Percentiles rank a stretch among this genome's conserved stretches.
These are phyloP conservation scores for Nudaria mundana DNA, from an alignment of 2,888 invertebrate genomes.

Conservation along the genomic window DNA sequence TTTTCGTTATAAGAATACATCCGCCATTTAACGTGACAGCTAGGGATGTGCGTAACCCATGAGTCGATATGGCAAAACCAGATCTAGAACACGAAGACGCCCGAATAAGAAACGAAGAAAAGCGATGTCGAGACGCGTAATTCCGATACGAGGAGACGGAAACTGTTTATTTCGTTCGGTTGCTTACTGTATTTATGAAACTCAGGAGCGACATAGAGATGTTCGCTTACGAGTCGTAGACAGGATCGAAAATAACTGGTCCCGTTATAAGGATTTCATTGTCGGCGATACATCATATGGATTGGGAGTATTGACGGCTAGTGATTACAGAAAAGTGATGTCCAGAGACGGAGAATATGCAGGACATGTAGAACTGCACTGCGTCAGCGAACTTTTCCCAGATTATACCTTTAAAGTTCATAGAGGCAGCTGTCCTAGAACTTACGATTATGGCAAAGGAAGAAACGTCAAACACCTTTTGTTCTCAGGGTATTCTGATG, in stretches of 20 bases:
- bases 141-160: slow-evolving; percentile 65
- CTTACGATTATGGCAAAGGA: slow-evolving; percentile 65
- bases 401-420: slow-evolving; percentile 67
- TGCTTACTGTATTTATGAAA: slow-evolving; percentile 58
- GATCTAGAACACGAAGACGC: slow-evolving; percentile 14
- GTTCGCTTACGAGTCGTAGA: slow-evolving; percentile 57
- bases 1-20: background rate
- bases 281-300: slow-evolving; percentile 68
- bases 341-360: slow-evolving; percentile 65
- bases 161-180: slow-evolving; percentile 69
- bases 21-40: slow-evolving; percentile 12
- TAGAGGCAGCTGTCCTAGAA: slow-evolving; percentile 46
- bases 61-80: slow-evolving; percentile 27
- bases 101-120: slow-evolving; percentile 19
- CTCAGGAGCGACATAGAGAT: slow-evolving; percentile 64
- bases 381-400: slow-evolving; percentile 56
- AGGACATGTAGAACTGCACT: slow-evolving; percentile 67
- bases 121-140: slow-evolving; percentile 47
- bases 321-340: slow-evolving; percentile 59
- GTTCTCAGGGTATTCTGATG: slow-evolving; percentile 66
- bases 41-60: slow-evolving; percentile 32
- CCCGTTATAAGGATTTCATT: slow-evolving; percentile 65
- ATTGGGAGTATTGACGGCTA: slow-evolving; percentile 34
- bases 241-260: slow-evolving; percentile 59
- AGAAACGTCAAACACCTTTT: slow-evolving; percentile 54